phyloP scores from a whole-genome alignment of 2,797 vertebrate genomes.

The Myotis findleyi region DNA sequence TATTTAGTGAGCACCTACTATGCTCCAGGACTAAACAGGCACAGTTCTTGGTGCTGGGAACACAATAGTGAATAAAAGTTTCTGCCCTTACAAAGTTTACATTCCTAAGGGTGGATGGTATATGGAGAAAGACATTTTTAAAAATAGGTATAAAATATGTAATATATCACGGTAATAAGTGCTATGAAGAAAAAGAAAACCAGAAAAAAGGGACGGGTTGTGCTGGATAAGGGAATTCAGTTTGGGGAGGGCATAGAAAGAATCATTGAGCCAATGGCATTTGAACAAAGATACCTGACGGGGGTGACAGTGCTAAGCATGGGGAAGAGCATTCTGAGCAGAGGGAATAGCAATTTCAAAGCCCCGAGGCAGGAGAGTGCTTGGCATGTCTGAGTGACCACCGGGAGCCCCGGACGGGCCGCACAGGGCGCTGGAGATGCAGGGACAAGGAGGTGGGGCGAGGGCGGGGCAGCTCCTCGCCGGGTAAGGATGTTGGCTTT shows the following conservation, averaged over 20 bases:
- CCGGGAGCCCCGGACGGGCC: no score
- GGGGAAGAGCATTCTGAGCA: not conserved
- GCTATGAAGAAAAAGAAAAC: not conserved
- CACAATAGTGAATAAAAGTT: not conserved
- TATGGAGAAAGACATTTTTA: not conserved
- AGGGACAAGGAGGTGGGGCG: not conserved
- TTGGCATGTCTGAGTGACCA: not conserved
- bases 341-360: not conserved
- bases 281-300: not conserved
- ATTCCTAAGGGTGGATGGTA: not conserved
- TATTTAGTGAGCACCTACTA: slow-evolving; percentile 3
- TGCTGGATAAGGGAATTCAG: not conserved
- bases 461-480: not conserved
- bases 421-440: not conserved
- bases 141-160: slow-evolving; percentile 15
- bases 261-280: not conserved
- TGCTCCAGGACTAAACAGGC: not conserved
- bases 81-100: not conserved
- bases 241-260: not conserved
- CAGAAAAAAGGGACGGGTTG: not conserved
- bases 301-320: not conserved
- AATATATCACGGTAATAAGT: not conserved
- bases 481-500: not conserved
- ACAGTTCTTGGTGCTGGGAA: not conserved
- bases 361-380: not conserved